Base-by-base conservation (phyloP, 2,888 invertebrate species). In the Aricia artaxerxes region DNA sequence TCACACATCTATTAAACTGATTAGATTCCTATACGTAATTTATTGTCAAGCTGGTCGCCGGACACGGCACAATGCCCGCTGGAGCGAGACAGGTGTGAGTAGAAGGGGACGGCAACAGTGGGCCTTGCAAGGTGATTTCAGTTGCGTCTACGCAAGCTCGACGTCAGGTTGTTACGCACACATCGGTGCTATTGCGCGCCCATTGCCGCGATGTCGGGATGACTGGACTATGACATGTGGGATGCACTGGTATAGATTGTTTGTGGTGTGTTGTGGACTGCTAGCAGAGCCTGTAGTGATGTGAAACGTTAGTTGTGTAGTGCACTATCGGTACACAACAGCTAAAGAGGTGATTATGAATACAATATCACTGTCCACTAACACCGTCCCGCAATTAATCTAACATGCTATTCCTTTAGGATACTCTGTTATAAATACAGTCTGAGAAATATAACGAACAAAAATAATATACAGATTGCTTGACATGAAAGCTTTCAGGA, bases 41-140 rank as follows among this genome's bases (percentile, higher is more conserved):
- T 94, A 94, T 94, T 93, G 93, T 94, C 92, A 91, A 84, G 85
- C 84, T 57, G 49, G 76, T 88, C 88, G 88, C 88, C 88, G 88
- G 88, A 88, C 85, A 83, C 86, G 84, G 94, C 93, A 93, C 94
- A 94, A 94, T 94, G 94, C 90, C 93, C 94, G 94, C 91, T 91
- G 90, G 92, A 94, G 84, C 6, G 88, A 85, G 89, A 89, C 83
- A 78, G 84, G 76, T 69, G 84, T 86, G 82, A 89, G 90, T 86
- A 88, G 89, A 93, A 84, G 80, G 92, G 90, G 92, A 93, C 84
- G 83, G 88, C 80, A 83, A 89, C 87, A 93, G 90, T 93, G 93
- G 94, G 93, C 94, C 94, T 94, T 94, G 94, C 94, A 94, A 94
- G 94, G 94, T 94, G 93, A 94, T 92, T 93, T 94, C 89, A 94